Base-by-base conservation (phyloP, 2,888 invertebrate genomes). In the Agrochola litura region DNA sequence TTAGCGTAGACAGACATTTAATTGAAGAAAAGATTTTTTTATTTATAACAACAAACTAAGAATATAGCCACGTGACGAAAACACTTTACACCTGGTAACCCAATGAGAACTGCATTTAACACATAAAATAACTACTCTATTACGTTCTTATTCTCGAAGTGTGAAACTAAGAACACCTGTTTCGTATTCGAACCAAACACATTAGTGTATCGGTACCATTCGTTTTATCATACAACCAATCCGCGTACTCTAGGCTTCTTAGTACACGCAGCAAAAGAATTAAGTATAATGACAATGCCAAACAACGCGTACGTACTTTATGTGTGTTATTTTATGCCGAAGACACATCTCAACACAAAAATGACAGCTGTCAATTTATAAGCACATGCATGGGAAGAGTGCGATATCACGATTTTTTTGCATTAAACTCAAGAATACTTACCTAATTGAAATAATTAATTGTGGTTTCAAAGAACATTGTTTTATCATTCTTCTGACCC, bases 171-270 rank as follows among this genome's bases (percentile, higher is more conserved):
- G 77, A 76, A 82, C 85, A 84, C 87, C 79, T 86, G 82, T 77
- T 87, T 84, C 70, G 64, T 87, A 82, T 87, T 79, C 69, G 82
- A 83, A 83, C 81, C 69, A 83, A 83, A 83, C 74, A 85, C 88
- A 90, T 90, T 87, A 89, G 83, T 54, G 67, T 80, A 76, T 78
- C 78, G 66, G 70, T 81, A 82, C 76, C 77, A 84, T 86, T 82
- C 67, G 52, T 78, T 79, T 82, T 84, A 89, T 89, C 81, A 82
- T 77, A 69, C 64, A 52, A 14, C 41, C 69, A 52, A 22, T 22
- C 8, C 46, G 16, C 9, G 46, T 54, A 30, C 66, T 68, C 37
- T 30, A 49, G 14, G 14, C 30, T 75, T 43, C 60, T 83, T 54
- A 64, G 81, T 80, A 74, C 64, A 22, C 41, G 58, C 41, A 9